Conservation (phyloP, 2,888 invertebrate genomes). For the Caenorhabditis plicata region DNA sequence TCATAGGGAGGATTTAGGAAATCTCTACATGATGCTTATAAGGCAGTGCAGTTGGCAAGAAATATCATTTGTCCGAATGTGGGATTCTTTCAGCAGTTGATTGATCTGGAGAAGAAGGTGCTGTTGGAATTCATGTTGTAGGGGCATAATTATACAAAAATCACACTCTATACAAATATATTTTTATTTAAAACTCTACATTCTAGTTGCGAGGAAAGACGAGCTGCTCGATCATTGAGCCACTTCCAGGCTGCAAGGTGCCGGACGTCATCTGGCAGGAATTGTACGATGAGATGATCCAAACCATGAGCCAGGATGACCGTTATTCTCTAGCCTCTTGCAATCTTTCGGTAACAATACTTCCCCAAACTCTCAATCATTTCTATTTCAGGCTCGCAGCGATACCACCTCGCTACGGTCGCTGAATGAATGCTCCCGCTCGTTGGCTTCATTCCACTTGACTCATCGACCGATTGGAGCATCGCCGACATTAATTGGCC, state of each 20-base stretch:
- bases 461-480: conserved; percentile 36
- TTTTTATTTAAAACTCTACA: background rate
- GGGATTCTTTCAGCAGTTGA: conserved; percentile 57
- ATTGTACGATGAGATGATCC: conserved; percentile 55
- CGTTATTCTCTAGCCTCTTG: conserved; percentile 36
- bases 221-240: conserved; percentile 49
- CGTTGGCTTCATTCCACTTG: conserved; percentile 40
- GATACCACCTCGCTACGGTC: conserved; percentile 21
- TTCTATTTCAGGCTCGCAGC: conserved; percentile 8
- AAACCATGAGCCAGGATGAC: conserved; percentile 44
- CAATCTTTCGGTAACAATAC: conserved; percentile 29
- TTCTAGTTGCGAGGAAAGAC: conserved; percentile 35
- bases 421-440: conserved; percentile 17
- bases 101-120: conserved; percentile 52
- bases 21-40: conserved; percentile 51
- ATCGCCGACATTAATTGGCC: conserved; percentile 29
- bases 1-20: conserved; percentile 37
- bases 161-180: background rate
- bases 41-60: conserved; percentile 48
- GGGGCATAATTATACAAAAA: background rate
- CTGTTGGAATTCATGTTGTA: background rate
- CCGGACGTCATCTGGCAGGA: conserved; percentile 61
- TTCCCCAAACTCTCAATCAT: too few species aligned
- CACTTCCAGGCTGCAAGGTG: conserved; percentile 48
- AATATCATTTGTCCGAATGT: conserved; percentile 58